Base-by-base conservation (phyloP, 2,113 vertebrate genomes). In the Crotalus helleri region DNA sequence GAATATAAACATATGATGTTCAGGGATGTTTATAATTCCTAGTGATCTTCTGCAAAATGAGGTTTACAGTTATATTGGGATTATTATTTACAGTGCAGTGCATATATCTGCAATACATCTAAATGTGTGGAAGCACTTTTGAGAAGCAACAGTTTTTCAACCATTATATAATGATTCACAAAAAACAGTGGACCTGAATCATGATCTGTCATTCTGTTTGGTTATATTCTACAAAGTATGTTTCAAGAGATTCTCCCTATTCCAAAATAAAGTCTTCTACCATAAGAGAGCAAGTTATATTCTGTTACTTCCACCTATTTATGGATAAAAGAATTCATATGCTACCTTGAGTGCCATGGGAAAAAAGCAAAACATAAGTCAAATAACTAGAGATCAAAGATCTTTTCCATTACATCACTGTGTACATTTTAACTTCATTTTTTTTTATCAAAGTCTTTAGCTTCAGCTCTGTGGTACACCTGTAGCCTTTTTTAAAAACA, bases 21-120 rank as follows among this genome's bases (percentile, higher is more conserved):
- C 88, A 3, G 0, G 92, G 86, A 11, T 87, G 88, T 90, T 92
- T 88, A 29, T 74, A 96, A 96, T 96, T 95, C 91, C 64, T 92
- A 55, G 51, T 58, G 51, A 58, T 94, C 94, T 89, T 89, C 89
- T 93, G 58, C 88, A 95, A 91, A 87, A 91, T 61, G 87, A 94
- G 94, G 85, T 54, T 92, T 90, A 92, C 90, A 88, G 85, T 44
- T 6, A 10, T 57, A 1, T 54, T 94, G 29, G 86, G 90, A 55
- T 54, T 69, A 91, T 46, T 7, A 9, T 39, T 89, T 1, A 0
- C 10, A 90, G 44, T 1, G 0, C 19, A 90, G 49, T 85, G 91
- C 92, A 91, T 49, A 93, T 44, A 91, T 69, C 87, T 92, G 85
- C 44, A 85, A 2, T 90, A 92, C 59, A 91, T 44, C 61, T 93